Evolutionary conservation across 2,113 vertebrate genomes (phyloP).

Genomic region (Rissa tridactyla): DNA sequence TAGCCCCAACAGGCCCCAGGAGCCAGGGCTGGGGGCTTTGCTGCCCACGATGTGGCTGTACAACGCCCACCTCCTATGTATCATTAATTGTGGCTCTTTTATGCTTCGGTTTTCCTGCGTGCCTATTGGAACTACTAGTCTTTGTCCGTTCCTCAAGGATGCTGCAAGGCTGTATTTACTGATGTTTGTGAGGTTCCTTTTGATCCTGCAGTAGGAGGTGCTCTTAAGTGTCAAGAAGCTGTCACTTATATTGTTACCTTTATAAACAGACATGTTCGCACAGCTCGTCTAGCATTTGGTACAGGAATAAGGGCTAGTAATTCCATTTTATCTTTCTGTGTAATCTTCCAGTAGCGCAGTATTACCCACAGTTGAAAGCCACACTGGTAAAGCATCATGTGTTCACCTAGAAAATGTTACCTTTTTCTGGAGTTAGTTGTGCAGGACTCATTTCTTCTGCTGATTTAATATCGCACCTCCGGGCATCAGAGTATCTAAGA

Average conservation of each 20-base stretch:
- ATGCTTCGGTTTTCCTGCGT: background rate
- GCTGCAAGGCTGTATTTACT: background rate
- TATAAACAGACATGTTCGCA: background rate
- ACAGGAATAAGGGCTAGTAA: background rate
- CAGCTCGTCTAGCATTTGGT: background rate
- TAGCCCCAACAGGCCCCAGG: background rate
- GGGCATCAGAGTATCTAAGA: background rate
- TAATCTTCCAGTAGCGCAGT: background rate
- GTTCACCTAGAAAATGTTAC: background rate
- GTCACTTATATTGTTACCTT: background rate
- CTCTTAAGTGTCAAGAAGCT: background rate
- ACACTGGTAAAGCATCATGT: background rate
- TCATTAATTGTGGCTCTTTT: background rate
- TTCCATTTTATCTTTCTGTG: background rate
- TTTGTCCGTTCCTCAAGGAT: background rate
- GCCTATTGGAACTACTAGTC: background rate
- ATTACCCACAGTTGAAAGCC: background rate
- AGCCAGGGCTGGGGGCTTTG: background rate
- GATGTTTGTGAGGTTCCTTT: background rate
- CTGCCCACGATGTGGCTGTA: rapidly evolving
- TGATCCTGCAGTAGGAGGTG: background rate
- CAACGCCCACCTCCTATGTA: rapidly evolving
- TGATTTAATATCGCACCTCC: background rate
- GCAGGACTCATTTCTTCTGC: background rate
- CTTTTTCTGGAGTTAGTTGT: background rate